Evolutionary conservation across 2,888 invertebrate species (phyloP).

Genomic region (Rhagium mordax): DNA sequence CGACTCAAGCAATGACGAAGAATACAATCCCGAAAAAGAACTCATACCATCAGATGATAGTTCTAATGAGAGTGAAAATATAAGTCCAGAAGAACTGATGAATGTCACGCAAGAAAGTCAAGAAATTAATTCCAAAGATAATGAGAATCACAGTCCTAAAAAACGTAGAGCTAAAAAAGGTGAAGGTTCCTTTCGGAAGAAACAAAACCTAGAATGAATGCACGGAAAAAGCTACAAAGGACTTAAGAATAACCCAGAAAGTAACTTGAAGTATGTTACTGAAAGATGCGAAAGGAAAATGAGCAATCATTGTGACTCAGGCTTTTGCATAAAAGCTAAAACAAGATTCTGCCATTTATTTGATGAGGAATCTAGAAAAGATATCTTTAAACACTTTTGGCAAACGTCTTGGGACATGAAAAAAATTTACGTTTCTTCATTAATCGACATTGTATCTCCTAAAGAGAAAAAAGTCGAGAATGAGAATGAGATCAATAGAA

Average conservation of each 20-base stretch:
- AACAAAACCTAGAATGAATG: neutral
- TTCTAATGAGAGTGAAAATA: neutral
- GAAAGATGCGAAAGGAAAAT: slow-evolving; percentile 3
- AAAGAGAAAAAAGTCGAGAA: slow-evolving; percentile 5
- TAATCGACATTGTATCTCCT: slow-evolving; percentile 1
- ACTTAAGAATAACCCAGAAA: slow-evolving; percentile 1
- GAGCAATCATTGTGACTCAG: neutral
- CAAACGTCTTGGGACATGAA: neutral
- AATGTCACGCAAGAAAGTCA: neutral
- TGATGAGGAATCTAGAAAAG: slow-evolving; percentile 8
- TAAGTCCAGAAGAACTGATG: slow-evolving; percentile 1
- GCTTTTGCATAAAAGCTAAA: slow-evolving; percentile 8
- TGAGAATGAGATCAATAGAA: slow-evolving; percentile 1
- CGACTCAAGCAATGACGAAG: neutral
- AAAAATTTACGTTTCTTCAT: slow-evolving; percentile 1
- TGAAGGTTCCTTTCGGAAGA: slow-evolving; percentile 1
- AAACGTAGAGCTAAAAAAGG: slow-evolving; percentile 1
- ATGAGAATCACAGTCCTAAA: neutral
- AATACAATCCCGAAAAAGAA: slow-evolving; percentile 3
- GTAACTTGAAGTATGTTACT: slow-evolving; percentile 3
- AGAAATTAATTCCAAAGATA: neutral
- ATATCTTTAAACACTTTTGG: neutral
- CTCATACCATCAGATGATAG: slow-evolving; percentile 1
- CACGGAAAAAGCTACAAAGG: neutral
- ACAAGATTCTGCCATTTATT: slow-evolving; percentile 10